Base-by-base conservation (phyloP, 2,113 vertebrate genomes). In the Loxodonta africana region DNA sequence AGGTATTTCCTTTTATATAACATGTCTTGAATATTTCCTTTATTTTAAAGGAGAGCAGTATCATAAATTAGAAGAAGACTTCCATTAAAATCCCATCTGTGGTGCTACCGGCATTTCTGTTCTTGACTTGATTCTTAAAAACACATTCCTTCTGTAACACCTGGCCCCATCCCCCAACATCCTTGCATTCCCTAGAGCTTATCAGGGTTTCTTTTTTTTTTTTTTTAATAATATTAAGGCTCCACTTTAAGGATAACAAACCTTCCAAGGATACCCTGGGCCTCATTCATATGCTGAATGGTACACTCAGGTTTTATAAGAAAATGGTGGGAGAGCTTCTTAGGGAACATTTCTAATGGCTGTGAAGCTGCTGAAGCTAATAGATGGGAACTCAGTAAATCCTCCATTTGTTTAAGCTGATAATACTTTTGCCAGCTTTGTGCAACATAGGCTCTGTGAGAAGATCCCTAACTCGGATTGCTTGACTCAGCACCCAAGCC, bases 371-470 rank as follows among this genome's bases (percentile, higher is more conserved):
- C 93, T 26, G 73, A 3, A 83, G 57, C 18, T 93, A 94, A 78
- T 30, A 94, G n/a, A 82, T 76, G 77, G 23, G 77, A 83, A 76
- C 0, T 8, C 9, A 7, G 20, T 30, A 86, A 97, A 92, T 18
- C 62, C 84, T 92, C 83, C 71, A 82, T 94, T 95, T 83, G 97
- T 92, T 9, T 88, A 41, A 91, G 95, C 97, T 44, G 9, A 63
- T 78, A 95, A 87, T 82, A 82, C 41, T 53, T 87, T 6, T 2
- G 69, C 62, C 44, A 25, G 81, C 1, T 0, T 10, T 2, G 8
- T 51, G 6, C 18, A 33, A 10, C 46, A 69, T 17, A 9, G n/a
- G 44, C 57, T 86, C 63, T 26, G 11, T 25, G 82, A 46, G 44
- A 90, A 81, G 21, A 5, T 81, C 46, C 46, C 76, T 10, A 67